Percentiles rank a stretch among this genome's conserved stretches.
These are phyloP conservation scores for Ligdia adustata DNA, from an alignment of 2,888 invertebrate genomes.

Conservation along the genomic window DNA sequence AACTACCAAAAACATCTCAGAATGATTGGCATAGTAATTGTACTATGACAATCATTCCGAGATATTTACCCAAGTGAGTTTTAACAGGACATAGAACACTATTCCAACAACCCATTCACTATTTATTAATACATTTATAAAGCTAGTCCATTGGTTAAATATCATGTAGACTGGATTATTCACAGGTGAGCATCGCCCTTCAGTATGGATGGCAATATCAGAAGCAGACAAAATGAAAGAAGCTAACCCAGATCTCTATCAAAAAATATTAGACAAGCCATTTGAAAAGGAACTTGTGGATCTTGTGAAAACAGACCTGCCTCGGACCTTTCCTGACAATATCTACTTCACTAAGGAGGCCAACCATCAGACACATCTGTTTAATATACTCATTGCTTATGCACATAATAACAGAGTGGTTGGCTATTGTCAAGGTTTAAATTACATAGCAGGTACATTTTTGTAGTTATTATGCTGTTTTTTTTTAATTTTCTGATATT, in stretches of 20 bases:
- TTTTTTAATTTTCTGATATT: not conserved
- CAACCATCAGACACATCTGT: constrained; percentile 90
- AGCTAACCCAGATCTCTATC: constrained; percentile 86
- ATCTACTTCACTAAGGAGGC: constrained; percentile 93
- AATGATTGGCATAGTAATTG: no score
- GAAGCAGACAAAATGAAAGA: constrained; percentile 89
- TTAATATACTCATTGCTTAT: constrained; percentile 93
- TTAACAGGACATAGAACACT: no score
- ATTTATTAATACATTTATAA: no score
- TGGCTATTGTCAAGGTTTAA: constrained; percentile 97
- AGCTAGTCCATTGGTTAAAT: no score
- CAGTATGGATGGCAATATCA: constrained; percentile 94
- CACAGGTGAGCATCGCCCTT: constrained; percentile 83
- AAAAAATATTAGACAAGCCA: constrained; percentile 87
- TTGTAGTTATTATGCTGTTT: not conserved
- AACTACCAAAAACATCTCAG: no score
- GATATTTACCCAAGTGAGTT: no score
- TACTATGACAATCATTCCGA: no score
- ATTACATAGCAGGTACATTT: constrained; percentile 91
- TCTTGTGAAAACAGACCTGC: constrained; percentile 94
- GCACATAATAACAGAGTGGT: constrained; percentile 94
- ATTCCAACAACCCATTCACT: no score
- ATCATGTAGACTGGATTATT: constrained; percentile 30
- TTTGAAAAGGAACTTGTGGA: constrained; percentile 90
- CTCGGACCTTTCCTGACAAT: constrained; percentile 97